phyloP scores from a whole-genome alignment of 2,113 vertebrate species.

The Cranoglanis bouderius region DNA sequence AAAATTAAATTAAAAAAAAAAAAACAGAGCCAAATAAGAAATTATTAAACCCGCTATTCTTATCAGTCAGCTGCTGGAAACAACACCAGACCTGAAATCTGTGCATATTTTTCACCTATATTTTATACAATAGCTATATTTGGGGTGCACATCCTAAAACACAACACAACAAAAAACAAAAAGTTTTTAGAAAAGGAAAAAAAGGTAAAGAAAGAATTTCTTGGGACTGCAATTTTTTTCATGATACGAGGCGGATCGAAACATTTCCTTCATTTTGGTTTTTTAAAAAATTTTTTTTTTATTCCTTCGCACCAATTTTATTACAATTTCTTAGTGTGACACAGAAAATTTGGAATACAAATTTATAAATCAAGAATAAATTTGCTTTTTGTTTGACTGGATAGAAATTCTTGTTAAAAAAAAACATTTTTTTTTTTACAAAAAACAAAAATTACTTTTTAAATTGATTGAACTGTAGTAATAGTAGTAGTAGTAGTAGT shows the following conservation, averaged over 20 bases:
- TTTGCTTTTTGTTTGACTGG: neutral
- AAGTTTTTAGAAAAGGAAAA: neutral
- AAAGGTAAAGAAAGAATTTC: neutral
- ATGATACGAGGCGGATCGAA: neutral
- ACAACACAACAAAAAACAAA: too few relatives aligned
- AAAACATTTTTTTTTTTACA: neutral
- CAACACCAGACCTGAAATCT: neutral
- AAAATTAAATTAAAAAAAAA: too few relatives aligned
- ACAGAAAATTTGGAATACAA: neutral
- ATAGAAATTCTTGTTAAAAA: neutral
- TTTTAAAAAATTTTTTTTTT: too few relatives aligned
- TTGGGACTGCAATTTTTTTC: neutral
- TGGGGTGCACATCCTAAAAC: too few relatives aligned
- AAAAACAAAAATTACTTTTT: neutral
- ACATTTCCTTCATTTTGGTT: neutral
- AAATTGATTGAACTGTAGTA: neutral
- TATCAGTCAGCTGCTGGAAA: neutral
- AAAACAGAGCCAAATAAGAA: neutral
- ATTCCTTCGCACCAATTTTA: neutral
- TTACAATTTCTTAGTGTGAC: neutral
- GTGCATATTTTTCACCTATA: neutral
- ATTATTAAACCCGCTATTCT: neutral
- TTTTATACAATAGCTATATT: neutral
- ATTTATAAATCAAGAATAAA: neutral
- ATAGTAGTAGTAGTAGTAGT: slow-evolving; percentile 7